Evolutionary conservation across 2,888 invertebrate genomes (phyloP), one percentile per base, ranked within the genome.

Genomic region (Limnephilus lunatus): DNA sequence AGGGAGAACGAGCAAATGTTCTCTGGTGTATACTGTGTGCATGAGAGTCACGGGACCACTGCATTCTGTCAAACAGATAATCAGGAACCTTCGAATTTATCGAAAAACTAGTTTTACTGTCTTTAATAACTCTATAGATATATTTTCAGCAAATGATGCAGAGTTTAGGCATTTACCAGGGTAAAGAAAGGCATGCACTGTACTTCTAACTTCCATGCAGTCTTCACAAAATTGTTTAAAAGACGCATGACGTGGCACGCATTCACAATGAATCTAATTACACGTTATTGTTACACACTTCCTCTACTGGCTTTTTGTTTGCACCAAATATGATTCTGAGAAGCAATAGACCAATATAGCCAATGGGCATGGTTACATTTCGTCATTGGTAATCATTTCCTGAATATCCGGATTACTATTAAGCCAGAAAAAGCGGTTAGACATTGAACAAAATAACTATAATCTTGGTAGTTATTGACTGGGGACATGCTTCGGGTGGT

Each of bases 231-330:
- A 68, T 68, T 25, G n/a, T 68, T 25, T 25, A 68, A 19, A 68
- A 68, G 87, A 87, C 68, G 87, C 32, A 89, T 68, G 88, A 89
- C 88, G 88, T 80, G 25, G 80, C 88, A 80, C 81, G 35, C 35
- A 30, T 19, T 30, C 9, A 89, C 80, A 89, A n/a, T 35, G 88
- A 81, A 89, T 80, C 88, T 39, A 89, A 89, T 89, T 89, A 87
- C 31, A 35, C 7, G 53, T 48, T 48, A 48, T 86, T 86, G 86
- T 53, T 86, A 85, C 85, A 35, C 4, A 68, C 25, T 25, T 68
- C 25, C 68, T 68, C 9, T n/a, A 68, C 68, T 35, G 1, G 7
- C 19, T 83, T 83, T 35, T 83, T 83, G 83, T 83, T 83, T 83
- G n/a, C 44, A 86, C 48, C 48, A 44, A n/a, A n/a, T 25, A 30